Percentiles rank a stretch among this genome's conserved stretches.
These are phyloP conservation scores for Danionella cerebrum DNA, from an alignment of 2,113 vertebrate species.

Conservation along the genomic window DNA sequence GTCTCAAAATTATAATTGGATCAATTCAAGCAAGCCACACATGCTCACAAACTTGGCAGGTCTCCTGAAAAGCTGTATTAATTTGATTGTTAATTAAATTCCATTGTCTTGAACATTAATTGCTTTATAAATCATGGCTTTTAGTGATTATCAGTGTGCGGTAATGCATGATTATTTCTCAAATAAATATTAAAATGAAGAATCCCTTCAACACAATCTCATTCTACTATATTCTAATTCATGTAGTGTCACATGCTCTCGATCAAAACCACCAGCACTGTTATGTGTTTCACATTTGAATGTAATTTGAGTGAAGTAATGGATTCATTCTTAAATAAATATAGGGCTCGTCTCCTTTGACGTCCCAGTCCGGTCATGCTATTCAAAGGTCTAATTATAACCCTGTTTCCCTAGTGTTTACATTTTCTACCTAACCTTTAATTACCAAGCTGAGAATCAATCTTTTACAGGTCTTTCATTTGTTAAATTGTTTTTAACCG, in stretches of 20 bases:
- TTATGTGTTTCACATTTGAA: slow-evolving; percentile 11
- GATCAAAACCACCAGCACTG: not conserved
- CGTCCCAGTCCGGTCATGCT: slow-evolving; percentile 42
- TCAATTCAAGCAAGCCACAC: no score
- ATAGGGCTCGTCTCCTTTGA: slow-evolving; percentile 35
- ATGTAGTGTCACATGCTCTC: not conserved
- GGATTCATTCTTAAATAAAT: slow-evolving; percentile 41
- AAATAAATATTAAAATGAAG: no score
- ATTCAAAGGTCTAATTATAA: slow-evolving; percentile 60
- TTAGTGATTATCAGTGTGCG: no score
- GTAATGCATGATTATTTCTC: no score
- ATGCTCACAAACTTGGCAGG: no score
- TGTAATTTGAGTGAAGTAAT: slow-evolving; percentile 34
- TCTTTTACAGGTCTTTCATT: slow-evolving; percentile 59
- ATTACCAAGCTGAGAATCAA: slow-evolving; percentile 56
- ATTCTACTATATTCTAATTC: not conserved
- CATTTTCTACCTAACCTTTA: slow-evolving; percentile 57
- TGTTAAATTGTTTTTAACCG: slow-evolving; percentile 54
- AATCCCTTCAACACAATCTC: not conserved
- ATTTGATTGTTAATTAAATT: no score
- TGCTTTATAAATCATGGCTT: no score
- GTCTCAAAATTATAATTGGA: no score
- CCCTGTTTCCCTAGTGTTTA: slow-evolving; percentile 48
- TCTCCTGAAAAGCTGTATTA: no score
- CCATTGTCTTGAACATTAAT: no score